Conservation (phyloP, 2,113 vertebrate genomes). For the Toxostoma redivivum region DNA sequence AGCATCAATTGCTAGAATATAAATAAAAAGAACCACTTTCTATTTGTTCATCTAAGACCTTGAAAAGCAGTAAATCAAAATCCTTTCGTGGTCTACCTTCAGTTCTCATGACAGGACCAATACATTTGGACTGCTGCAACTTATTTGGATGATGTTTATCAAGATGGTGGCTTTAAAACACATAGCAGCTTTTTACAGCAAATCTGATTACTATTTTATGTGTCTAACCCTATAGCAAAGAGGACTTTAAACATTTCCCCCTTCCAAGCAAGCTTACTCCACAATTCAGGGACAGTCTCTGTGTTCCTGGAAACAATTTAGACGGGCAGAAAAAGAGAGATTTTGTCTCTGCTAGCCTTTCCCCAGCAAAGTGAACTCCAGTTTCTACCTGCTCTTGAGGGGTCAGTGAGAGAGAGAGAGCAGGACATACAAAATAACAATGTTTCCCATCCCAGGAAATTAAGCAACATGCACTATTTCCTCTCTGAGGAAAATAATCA, state of each 20-base stretch:
- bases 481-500: background rate
- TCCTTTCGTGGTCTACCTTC: constrained; percentile 45
- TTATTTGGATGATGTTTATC: constrained; percentile 59
- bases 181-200: background rate
- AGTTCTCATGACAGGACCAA: constrained; percentile 54
- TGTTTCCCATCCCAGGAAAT: background rate
- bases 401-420: background rate
- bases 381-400: background rate
- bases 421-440: background rate
- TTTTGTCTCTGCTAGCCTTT: background rate
- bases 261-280: background rate
- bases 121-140: constrained; percentile 55
- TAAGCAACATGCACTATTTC: fast-evolving
- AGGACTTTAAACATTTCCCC: background rate
- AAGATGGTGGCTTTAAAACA: constrained; percentile 56
- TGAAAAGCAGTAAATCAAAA: constrained; percentile 68
- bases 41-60: constrained; percentile 64
- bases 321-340: background rate
- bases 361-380: background rate
- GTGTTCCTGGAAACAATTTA: background rate
- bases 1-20: constrained; percentile 64
- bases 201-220: constrained; percentile 52
- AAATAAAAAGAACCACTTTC: constrained; percentile 61
- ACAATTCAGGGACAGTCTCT: background rate
- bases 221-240: background rate